These are phyloP conservation scores for Colossoma macropomum DNA, from an alignment of 2,113 vertebrate genomes.

Conservation along the genomic window DNA sequence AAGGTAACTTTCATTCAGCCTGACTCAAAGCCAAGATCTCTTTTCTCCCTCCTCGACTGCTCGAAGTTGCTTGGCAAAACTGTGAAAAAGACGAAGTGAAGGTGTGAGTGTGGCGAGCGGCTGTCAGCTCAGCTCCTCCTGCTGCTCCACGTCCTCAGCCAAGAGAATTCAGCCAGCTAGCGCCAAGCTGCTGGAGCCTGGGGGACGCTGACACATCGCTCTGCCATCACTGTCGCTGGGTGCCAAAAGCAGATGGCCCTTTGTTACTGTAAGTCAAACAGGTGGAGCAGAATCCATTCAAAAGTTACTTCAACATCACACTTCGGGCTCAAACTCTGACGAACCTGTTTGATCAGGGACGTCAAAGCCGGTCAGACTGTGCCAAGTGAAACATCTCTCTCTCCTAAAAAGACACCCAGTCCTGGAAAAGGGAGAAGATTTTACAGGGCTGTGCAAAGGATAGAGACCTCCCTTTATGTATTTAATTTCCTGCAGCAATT, in stretches of 20 bases:
- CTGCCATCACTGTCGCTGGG: not conserved
- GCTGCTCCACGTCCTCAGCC: not conserved
- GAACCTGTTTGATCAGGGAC: not conserved
- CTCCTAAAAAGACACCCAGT: not conserved
- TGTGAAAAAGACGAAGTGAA: not conserved
- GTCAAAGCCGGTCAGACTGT: not conserved
- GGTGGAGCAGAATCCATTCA: not conserved
- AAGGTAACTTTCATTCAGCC: not conserved
- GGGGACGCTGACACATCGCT: slow-evolving; percentile 2
- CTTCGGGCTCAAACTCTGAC: not conserved
- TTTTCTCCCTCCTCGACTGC: not conserved
- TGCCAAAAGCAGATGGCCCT: slow-evolving; percentile 10
- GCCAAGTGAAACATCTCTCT: not conserved
- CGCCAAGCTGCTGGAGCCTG: not conserved
- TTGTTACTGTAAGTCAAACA: not conserved
- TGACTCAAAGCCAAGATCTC: not conserved
- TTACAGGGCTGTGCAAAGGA: too few species aligned
- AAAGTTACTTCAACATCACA: not conserved
- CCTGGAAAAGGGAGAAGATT: too few species aligned
- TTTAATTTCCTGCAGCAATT: not conserved
- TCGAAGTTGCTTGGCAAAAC: not conserved
- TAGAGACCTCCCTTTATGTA: too few species aligned
- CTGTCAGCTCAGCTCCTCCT: not conserved
- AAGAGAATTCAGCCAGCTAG: slow-evolving; percentile 6
- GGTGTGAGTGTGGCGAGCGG: not conserved